Evolutionary conservation across 2,113 vertebrate species (phyloP).

Genomic region (Genyomyrus donnyi): DNA sequence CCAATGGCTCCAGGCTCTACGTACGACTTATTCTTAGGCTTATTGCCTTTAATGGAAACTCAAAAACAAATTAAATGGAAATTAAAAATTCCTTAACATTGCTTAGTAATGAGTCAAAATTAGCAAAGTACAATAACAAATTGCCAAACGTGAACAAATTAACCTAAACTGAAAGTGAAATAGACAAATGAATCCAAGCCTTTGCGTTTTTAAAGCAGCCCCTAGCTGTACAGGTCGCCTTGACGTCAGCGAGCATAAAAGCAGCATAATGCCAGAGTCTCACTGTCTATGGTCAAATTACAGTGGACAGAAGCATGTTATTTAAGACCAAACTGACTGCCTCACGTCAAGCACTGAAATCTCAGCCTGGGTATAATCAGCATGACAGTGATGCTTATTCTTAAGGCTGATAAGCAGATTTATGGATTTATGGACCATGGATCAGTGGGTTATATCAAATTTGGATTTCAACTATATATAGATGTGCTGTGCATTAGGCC

Average conservation of each 20-base stretch:
- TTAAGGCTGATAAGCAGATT: background rate
- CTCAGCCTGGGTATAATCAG: background rate
- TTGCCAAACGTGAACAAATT: background rate
- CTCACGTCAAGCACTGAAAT: background rate
- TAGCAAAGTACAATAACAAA: background rate
- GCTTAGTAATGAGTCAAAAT: background rate
- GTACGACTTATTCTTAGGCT: background rate
- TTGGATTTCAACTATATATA: background rate
- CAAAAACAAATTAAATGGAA: background rate
- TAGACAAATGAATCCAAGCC: background rate
- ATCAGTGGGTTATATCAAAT: background rate
- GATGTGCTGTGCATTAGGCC: background rate
- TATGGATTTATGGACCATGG: background rate
- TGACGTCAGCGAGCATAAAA: background rate
- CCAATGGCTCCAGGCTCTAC: background rate
- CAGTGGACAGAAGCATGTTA: background rate
- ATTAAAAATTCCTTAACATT: background rate
- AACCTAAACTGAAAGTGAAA: background rate
- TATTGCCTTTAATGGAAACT: background rate
- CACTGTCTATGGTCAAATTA: background rate
- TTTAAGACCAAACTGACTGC: background rate
- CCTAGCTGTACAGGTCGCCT: background rate
- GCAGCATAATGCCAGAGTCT: background rate
- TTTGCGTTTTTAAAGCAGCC: background rate
- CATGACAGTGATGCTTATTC: background rate